phyloP scores from a whole-genome alignment of 2,797 vertebrate genomes.

The Darevskia mixta region DNA sequence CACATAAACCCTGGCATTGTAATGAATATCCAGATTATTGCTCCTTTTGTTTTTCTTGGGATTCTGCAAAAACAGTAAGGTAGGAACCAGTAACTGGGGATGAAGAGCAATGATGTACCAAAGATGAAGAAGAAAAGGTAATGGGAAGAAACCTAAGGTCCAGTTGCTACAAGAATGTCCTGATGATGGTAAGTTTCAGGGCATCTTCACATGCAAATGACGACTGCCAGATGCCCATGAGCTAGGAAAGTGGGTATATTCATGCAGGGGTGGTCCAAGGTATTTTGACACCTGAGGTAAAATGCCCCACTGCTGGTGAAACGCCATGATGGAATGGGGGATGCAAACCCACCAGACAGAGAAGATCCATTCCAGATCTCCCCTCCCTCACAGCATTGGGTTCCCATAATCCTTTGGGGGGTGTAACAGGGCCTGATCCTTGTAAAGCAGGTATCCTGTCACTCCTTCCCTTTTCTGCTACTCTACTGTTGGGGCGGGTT shows the following conservation, averaged over 20 bases:
- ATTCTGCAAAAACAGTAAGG: slow-evolving; percentile 70
- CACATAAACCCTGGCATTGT: slow-evolving; percentile 85
- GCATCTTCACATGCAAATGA: background rate
- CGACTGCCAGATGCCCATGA: background rate
- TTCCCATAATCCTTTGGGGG: too few relatives aligned
- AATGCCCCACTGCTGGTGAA: too few relatives aligned
- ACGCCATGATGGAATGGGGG: too few relatives aligned
- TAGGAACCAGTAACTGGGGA: slow-evolving; percentile 62
- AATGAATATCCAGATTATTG: slow-evolving; percentile 86
- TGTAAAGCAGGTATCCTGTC: too few relatives aligned
- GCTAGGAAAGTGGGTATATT: background rate
- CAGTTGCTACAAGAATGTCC: background rate
- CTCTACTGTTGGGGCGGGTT: too few relatives aligned
- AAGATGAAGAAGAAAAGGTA: background rate
- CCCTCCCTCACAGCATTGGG: too few relatives aligned
- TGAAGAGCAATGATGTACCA: slow-evolving; percentile 58
- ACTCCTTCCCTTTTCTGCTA: too few relatives aligned
- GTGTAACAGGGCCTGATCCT: too few relatives aligned
- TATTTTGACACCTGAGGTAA: too few relatives aligned
- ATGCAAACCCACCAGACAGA: too few relatives aligned
- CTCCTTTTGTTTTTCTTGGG: slow-evolving; percentile 76
- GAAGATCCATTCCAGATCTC: too few relatives aligned
- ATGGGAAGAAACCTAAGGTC: background rate
- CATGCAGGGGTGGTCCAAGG: background rate
- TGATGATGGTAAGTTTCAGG: background rate